Evolutionary conservation across 2,113 vertebrate species (phyloP), one percentile per base, ranked within the genome.

Genomic region (Festucalex cinctus): DNA sequence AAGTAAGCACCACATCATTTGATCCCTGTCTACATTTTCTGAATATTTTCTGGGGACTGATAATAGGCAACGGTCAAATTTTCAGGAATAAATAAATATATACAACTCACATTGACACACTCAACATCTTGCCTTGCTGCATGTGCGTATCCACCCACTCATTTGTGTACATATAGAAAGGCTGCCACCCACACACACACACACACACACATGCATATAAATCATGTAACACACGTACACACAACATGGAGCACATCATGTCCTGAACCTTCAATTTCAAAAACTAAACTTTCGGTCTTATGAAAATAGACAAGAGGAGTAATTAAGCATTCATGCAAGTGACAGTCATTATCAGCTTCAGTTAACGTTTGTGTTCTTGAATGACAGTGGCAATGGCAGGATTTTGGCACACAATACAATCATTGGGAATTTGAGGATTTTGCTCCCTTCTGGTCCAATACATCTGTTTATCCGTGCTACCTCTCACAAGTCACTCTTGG

Each of bases 21-120:
- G 65, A 78, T 83, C 80, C 72, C 51, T 63, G 73, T 75, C 44
- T 63, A 69, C 58, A 57, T 63, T 65, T 71, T 70, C 65, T 63
- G 51, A 68, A 83, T 80, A 24, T 68, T 77, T 68, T 63, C 57
- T 68, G 69, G 72, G 62, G 64, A 70, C 59, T 46, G 44, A 46
- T 19, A 19, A 51, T 39, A 37, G 43, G 39, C 44, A 84, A 87
- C 88, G 83, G 85, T 90, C 83, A 85, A 65, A 78, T 67, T 76
- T 71, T 69, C 65, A 59, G n/a, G 53, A 71, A 1, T 1, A 65
- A 76, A 44, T 58, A 78, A 81, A 78, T 46, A 17, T 6, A 16
- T 41, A 41, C 59, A 72, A 24, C 54, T 39, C 57, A 63, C 61
- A 66, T 65, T 48, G 69, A 69, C 71, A 51, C 68, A 69, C 51